Base-by-base conservation (phyloP, 2,113 vertebrate genomes). In the Spea bombifrons region DNA sequence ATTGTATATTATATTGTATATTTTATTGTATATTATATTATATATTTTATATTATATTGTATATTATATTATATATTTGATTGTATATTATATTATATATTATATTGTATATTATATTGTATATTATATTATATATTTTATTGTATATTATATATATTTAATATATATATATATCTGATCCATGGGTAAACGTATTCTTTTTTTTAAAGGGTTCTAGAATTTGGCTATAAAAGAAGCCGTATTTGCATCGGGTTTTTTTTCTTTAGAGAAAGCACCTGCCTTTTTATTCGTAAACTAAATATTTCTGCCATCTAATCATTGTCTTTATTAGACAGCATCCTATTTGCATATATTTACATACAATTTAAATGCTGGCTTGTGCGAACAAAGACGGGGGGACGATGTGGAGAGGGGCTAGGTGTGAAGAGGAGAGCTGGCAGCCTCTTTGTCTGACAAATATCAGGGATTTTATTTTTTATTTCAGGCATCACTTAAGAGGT, bases 231-330 rank as follows among this genome's bases (percentile, higher is more conserved):
- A 53, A 53, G 50, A 53, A 8, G 50, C 10, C 7, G 17, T 63
- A 49, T 64, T 71, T 73, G 49, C 69, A 48, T 87, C 83, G 88
- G 90, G 92, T 91, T 87, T 87, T 87, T 87, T 84, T 87, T 87
- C 88, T 87, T 84, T 88, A 89, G 84, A 90, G 89, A 92, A 65
- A 16, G 91, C 90, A 92, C 90, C 90, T 92, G 90, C 89, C 84
- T 86, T 86, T 90, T 86, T 88, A 82, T 85, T 30, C 84, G 87
- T 67, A 91, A 88, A 92, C 91, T 92, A 93, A 93, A 93, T 93
- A 93, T 93, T 93, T 93, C 91, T 93, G 92, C 91, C 92, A 92
- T 92, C 89, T 92, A 93, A 93, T 93, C 92, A 93, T 89, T 93
- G 89, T 91, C 90, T 92, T 93, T 93, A 93, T 93, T 93, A 93